phyloP scores from a whole-genome alignment of 1,140 invertebrate species.

The Brachionus rotundiformis region DNA sequence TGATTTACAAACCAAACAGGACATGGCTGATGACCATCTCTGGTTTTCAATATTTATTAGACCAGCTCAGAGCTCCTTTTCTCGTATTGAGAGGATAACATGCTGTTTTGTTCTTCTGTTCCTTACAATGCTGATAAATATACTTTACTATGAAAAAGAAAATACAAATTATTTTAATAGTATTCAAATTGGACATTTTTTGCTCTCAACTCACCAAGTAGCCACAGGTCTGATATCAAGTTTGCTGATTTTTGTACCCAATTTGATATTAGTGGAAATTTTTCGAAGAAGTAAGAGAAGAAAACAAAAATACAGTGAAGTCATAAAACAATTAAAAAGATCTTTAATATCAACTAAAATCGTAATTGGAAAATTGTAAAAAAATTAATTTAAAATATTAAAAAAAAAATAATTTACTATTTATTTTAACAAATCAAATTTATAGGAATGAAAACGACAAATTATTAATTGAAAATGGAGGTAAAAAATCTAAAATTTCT shows the following conservation, averaged over 20 bases:
- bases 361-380: neutral
- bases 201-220: conserved; percentile 64
- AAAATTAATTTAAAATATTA: neutral
- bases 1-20: conserved; percentile 63
- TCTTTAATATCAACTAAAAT: neutral
- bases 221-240: conserved; percentile 48
- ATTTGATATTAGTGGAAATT: conserved; percentile 34
- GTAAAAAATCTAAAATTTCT: conserved; percentile 52
- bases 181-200: conserved; percentile 65
- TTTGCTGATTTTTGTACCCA: conserved; percentile 14
- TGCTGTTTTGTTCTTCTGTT: conserved; percentile 68
- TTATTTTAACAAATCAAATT: neutral
- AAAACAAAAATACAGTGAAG: neutral
- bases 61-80: conserved; percentile 67
- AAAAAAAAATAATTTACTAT: neutral
- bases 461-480: conserved; percentile 53
- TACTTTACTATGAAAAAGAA: conserved; percentile 67
- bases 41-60: conserved; percentile 69
- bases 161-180: conserved; percentile 55
- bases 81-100: conserved; percentile 65
- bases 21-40: conserved; percentile 67
- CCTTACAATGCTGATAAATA: conserved; percentile 68
- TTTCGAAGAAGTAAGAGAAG: conserved; percentile 13
- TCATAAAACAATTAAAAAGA: neutral
- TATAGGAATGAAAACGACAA: neutral